These are phyloP conservation scores for Deilephila porcellus DNA, from an alignment of 2,888 invertebrate species.

Conservation along the genomic window DNA sequence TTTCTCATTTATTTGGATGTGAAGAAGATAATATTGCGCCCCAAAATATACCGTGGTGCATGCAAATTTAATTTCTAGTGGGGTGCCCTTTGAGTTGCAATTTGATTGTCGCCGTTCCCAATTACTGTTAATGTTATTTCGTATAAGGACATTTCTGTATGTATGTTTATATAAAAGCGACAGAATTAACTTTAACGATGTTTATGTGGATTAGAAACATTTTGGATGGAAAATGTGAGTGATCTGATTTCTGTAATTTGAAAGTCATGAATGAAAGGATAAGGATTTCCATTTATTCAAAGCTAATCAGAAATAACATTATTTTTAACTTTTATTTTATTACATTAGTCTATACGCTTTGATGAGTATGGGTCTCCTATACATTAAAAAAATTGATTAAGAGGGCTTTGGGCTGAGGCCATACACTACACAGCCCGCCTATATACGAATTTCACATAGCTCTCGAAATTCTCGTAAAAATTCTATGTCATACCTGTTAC, in stretches of 20 bases:
- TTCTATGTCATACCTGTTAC: no score
- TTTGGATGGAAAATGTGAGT: conserved; percentile 38
- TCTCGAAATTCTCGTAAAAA: no score
- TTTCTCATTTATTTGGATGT: conserved; percentile 81
- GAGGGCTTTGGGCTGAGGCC: no score
- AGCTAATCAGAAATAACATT: neutral
- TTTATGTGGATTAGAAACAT: conserved; percentile 27
- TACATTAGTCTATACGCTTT: no score
- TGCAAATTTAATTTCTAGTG: conserved; percentile 46
- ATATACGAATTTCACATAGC: no score
- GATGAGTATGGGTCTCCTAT: no score
- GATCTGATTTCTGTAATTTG: neutral
- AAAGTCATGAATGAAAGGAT: neutral
- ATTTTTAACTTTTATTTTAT: neutral
- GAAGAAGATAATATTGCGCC: conserved; percentile 79
- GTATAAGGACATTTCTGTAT: conserved; percentile 72
- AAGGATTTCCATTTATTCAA: neutral
- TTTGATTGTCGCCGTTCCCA: conserved; percentile 51
- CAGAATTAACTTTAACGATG: conserved; percentile 72
- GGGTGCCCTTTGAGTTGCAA: conserved; percentile 48
- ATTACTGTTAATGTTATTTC: conserved; percentile 80
- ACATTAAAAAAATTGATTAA: no score
- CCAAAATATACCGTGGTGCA: conserved; percentile 54
- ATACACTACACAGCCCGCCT: no score
- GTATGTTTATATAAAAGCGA: conserved; percentile 65